A percentile compares a stretch with the other conserved stretches of the same genome.
Conservation (phyloP, 2,113 vertebrate genomes). For the Progne subis region DNA sequence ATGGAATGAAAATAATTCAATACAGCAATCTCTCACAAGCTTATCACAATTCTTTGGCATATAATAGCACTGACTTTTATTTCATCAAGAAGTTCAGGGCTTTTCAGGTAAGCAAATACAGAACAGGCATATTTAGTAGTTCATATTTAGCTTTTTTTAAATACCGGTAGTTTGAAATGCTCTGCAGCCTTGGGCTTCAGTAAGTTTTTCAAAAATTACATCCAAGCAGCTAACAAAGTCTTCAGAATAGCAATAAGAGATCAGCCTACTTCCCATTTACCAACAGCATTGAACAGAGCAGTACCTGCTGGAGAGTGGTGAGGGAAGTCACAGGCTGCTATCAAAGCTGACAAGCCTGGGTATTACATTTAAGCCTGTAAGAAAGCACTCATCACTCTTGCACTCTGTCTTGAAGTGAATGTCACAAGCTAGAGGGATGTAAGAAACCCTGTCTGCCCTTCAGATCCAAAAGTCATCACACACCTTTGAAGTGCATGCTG, state of each 20-base stretch:
- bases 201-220: neutral
- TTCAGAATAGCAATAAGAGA: neutral
- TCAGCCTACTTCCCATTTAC: neutral
- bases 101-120: neutral
- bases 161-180: neutral
- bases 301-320: neutral
- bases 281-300: neutral
- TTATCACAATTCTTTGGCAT: neutral
- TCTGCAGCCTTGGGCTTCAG: neutral
- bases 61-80: neutral
- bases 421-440: neutral
- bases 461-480: neutral
- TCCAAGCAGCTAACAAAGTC: neutral
- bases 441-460: neutral
- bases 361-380: neutral
- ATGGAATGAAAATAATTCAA: constrained; percentile 38
- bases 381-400: neutral
- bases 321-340: neutral
- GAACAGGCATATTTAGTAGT: neutral
- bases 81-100: neutral
- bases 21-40: neutral
- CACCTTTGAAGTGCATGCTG: neutral
- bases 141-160: neutral
- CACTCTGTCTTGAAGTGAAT: neutral
- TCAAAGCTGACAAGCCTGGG: neutral